phyloP scores from a whole-genome alignment of 1,140 invertebrate species.

The Delia radicum region DNA sequence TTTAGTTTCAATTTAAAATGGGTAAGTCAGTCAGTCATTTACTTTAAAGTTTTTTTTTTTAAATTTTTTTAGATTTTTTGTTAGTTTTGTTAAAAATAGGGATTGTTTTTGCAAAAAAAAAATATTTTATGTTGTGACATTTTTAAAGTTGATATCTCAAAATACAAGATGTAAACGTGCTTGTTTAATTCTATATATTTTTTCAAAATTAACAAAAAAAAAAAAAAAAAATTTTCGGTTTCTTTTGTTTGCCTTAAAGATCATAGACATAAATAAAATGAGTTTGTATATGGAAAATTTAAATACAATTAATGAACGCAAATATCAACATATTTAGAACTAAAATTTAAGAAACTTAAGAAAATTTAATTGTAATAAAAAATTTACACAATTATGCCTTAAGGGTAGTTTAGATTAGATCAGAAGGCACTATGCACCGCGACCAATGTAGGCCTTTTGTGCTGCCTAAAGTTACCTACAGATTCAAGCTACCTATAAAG shows the following conservation, averaged over 20 bases:
- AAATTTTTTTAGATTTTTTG: neutral
- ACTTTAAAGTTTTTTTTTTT: neutral
- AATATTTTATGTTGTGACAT: neutral
- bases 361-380: no score
- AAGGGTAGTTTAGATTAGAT: no score
- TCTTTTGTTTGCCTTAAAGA: neutral
- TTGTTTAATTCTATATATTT: neutral
- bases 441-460: no score
- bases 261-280: neutral
- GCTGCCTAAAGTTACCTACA: no score
- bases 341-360: no score
- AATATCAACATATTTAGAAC: no score
- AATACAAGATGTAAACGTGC: neutral
- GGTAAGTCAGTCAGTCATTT: constrained; percentile 3
- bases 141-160: neutral
- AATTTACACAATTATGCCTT: no score
- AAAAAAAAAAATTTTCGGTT: neutral
- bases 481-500: no score
- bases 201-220: neutral
- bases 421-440: no score
- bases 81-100: neutral
- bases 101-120: neutral
- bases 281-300: neutral
- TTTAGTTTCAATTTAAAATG: neutral
- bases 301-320: neutral